Percentiles rank a stretch among this genome's conserved stretches.
These are phyloP conservation scores for Porites evermanni DNA, from an alignment of 92 coral and sea anemone species.

Conservation along the genomic window DNA sequence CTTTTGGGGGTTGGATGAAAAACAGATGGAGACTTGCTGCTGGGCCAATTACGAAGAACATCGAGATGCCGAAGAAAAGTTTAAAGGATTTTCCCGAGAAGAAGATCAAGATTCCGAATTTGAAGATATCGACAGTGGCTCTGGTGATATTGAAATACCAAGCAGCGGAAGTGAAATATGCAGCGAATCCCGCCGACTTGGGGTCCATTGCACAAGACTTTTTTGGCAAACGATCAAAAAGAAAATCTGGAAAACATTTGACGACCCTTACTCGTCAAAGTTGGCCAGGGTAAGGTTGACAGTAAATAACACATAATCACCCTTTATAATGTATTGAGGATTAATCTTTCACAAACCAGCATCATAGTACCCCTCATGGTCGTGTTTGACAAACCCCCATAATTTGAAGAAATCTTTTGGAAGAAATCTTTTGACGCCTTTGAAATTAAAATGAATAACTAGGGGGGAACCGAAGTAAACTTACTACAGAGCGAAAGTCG, in stretches of 20 bases:
- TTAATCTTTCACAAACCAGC: background rate
- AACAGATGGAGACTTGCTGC: constrained; percentile 96
- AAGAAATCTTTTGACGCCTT: background rate
- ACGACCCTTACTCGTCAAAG: constrained; percentile 91
- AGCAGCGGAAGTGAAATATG: constrained; percentile 84
- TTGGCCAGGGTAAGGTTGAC: constrained; percentile 88
- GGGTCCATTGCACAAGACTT: constrained; percentile 50
- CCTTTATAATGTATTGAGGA: background rate
- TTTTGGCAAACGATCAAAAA: constrained; percentile 64
- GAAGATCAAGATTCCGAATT: constrained; percentile 76
- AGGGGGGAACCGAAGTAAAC: no score
- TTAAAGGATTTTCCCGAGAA: constrained; percentile 87
- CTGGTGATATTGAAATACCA: constrained; percentile 73
- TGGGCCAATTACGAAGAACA: constrained; percentile 99
- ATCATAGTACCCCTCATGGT: background rate
- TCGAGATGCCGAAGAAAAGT: constrained; percentile 94
- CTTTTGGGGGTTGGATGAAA: constrained; percentile 97
- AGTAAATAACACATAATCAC: background rate
- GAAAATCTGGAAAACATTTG: constrained; percentile 84
- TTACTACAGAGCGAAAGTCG: no score
- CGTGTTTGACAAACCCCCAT: background rate
- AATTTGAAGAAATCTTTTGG: background rate
- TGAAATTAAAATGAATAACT: background rate
- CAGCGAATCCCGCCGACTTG: constrained; percentile 43
- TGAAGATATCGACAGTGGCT: constrained; percentile 71